Conservation (phyloP, 92 coral and sea anemone genomes). For the Porites cylindrica region DNA sequence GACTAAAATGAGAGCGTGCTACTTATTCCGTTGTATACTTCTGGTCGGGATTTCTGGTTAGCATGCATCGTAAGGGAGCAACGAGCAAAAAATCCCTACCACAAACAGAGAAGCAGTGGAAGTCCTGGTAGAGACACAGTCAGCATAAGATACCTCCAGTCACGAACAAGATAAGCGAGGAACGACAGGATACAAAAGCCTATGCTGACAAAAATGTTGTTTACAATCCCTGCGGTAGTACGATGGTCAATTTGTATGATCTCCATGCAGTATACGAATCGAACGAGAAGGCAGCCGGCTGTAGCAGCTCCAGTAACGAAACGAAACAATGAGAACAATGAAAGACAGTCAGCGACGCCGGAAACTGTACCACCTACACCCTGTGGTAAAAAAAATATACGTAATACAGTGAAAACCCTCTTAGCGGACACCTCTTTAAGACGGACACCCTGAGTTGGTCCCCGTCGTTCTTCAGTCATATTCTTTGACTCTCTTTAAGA, state of each 20-base stretch:
- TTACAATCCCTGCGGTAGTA: slow-evolving; percentile 81
- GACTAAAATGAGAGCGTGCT: too few species aligned
- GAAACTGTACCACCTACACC: slow-evolving; percentile 66
- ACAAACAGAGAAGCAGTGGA: slow-evolving; percentile 68
- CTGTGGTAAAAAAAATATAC: slow-evolving; percentile 12
- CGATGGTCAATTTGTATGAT: slow-evolving; percentile 73
- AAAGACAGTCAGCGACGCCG: slow-evolving; percentile 82
- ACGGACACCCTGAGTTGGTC: too few species aligned
- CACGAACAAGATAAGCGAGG: slow-evolving; percentile 76
- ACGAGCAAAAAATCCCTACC: slow-evolving; percentile 40
- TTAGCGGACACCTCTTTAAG: too few species aligned
- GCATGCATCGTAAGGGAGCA: too few species aligned
- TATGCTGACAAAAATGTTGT: slow-evolving; percentile 74
- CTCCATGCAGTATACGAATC: slow-evolving; percentile 88
- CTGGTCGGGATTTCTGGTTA: too few species aligned
- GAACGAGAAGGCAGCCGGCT: slow-evolving; percentile 80
- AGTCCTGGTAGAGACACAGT: slow-evolving; percentile 70
- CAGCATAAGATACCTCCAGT: slow-evolving; percentile 77
- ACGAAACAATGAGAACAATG: slow-evolving; percentile 80
- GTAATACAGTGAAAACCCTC: neutral
- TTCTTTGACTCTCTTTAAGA: too few species aligned
- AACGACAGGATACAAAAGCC: slow-evolving; percentile 73
- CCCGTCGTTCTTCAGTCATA: too few species aligned
- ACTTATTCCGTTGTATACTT: too few species aligned
- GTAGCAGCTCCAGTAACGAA: slow-evolving; percentile 82